phyloP scores from a whole-genome alignment of 2,888 invertebrate species.

The Microplitis deprimator region DNA sequence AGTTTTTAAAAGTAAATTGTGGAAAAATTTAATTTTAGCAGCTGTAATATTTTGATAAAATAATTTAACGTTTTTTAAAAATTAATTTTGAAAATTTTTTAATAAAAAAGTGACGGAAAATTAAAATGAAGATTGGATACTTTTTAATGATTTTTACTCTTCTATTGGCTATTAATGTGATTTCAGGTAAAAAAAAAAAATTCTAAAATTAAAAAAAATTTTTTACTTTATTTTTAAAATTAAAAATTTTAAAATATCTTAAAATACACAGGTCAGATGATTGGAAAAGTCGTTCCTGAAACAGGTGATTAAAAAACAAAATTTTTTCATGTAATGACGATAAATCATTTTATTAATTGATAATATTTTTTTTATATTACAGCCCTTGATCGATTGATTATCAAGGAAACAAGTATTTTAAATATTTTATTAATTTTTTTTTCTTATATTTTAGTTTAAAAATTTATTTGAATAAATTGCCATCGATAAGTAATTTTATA shows the following conservation, averaged over 20 bases:
- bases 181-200: neutral
- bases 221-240: neutral
- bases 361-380: neutral
- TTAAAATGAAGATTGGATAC: neutral
- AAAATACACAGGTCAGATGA: neutral
- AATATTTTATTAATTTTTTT: too few species aligned
- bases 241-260: neutral
- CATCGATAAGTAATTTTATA: too few species aligned
- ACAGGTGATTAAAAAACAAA: neutral
- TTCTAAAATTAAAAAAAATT: neutral
- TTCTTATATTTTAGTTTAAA: too few species aligned
- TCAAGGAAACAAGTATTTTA: neutral
- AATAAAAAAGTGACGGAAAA: neutral
- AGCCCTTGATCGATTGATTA: neutral
- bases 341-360: neutral
- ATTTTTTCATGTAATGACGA: neutral
- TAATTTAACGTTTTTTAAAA: too few species aligned
- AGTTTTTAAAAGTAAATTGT: too few species aligned
- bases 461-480: too few species aligned
- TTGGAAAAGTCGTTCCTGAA: neutral
- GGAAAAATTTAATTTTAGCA: too few species aligned
- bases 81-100: neutral
- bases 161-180: neutral
- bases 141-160: neutral
- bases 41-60: too few species aligned